A percentile compares a stretch with the other conserved stretches of the same genome.
phyloP scores from a whole-genome alignment of 2,113 vertebrate genomes.

The Centropus unirufus region DNA sequence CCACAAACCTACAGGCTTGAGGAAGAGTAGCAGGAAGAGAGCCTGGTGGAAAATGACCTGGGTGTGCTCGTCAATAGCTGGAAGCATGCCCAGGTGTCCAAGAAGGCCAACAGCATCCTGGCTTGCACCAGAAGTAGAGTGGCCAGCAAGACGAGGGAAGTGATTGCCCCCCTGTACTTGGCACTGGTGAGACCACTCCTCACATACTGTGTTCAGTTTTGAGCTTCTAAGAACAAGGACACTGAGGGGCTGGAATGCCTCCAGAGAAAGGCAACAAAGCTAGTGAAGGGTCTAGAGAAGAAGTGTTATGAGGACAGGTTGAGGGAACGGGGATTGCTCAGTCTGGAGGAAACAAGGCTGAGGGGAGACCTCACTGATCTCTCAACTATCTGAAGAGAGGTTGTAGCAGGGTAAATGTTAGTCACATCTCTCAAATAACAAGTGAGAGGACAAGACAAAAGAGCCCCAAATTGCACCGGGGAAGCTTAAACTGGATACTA shows the following conservation, averaged over 20 bases:
- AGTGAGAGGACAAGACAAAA: no score
- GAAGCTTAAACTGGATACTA: no score
- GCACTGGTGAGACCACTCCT: background rate
- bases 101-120: background rate
- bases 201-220: fast-evolving
- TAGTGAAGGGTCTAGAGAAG: background rate
- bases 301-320: background rate
- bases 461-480: no score
- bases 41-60: fast-evolving
- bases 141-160: background rate
- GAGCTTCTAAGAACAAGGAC: background rate
- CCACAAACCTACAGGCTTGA: fast-evolving
- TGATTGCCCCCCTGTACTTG: fast-evolving
- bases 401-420: no score
- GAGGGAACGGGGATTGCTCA: background rate
- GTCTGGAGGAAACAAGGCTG: background rate
- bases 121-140: fast-evolving
- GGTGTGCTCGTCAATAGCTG: fast-evolving
- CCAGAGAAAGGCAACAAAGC: fast-evolving
- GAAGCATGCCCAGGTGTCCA: background rate
- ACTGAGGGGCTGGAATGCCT: background rate
- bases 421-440: no score
- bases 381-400: background rate
- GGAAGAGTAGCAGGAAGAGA: background rate
- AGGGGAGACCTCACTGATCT: background rate